Percentiles rank a stretch among this genome's conserved stretches.
Conservation (phyloP, 2,797 vertebrate genomes). For the Sebastes umbrosus region DNA sequence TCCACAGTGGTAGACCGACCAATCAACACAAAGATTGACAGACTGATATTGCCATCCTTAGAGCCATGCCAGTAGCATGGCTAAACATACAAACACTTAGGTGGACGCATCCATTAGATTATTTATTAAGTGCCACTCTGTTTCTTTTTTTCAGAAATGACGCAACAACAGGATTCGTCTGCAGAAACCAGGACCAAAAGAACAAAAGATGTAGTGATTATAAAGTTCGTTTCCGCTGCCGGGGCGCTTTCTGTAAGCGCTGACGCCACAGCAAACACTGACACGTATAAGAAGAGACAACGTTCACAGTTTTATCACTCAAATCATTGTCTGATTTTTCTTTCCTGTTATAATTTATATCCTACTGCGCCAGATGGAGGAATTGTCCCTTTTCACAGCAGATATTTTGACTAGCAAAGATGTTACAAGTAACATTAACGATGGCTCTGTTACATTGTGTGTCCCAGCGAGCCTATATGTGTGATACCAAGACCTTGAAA, state of each 20-base stretch:
- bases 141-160: conserved; percentile 31
- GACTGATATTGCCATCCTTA: no score
- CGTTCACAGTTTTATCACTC: background rate
- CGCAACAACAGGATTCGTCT: conserved; percentile 35
- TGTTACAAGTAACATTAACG: background rate
- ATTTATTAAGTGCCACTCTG: background rate
- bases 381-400: background rate
- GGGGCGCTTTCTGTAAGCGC: conserved; percentile 28
- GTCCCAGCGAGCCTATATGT: background rate
- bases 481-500: background rate
- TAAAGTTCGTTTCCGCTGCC: conserved; percentile 54
- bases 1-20: rapidly evolving
- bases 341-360: background rate
- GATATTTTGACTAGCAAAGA: background rate
- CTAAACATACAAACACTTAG: no score
- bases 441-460: background rate
- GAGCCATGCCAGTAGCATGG: no score
- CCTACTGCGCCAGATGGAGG: background rate
- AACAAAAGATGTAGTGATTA: conserved; percentile 2
- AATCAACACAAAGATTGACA: no score
- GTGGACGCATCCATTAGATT: no score
- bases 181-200: background rate
- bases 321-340: background rate
- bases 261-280: background rate
- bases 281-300: background rate